Evolutionary conservation across 2,113 vertebrate species (phyloP), one percentile per base, ranked within the genome.

Genomic region (Garra rufa): DNA sequence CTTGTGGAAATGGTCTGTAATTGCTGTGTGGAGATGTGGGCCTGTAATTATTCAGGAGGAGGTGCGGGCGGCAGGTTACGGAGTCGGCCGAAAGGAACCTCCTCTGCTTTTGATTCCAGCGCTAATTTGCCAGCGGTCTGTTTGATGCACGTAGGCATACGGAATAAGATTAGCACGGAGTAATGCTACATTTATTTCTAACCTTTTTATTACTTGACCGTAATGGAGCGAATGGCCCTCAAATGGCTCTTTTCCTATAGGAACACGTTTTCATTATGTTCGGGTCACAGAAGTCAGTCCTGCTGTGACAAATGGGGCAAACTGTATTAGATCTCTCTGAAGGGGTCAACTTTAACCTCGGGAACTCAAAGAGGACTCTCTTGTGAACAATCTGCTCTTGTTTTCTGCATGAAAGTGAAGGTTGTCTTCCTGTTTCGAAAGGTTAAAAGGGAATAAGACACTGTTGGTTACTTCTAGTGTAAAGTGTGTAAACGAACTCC

Each of bases 1-100:
- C 84, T 84, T 84, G 30, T 88, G 81, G 81, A 88, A 84, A 86
- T 88, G 85, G 61, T 52, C 82, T 77, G 61, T 88, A 88, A 88
- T 86, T 86, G 82, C 81, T 81, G 80, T n/a, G 76, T 81, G 41
- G 44, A 69, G 65, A 83, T 43, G 84, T 84, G 81, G 87, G 84
- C 61, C 87, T 88, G 85, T 86, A 86, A 86, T 86, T 86, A 86
- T 76, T 59, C 65, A 28, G 77, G 81, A 84, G 78, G 52, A 86
- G 28, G 52, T 74, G 79, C 86, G 26, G 59, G 28, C 67, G 61
- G 83, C 48, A 76, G 52, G 82, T 73, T 28, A n/a, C 30, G 24
- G 21, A 55, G 75, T 74, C 50, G 26, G 48, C 19, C 10, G 75
- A 79, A 11, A 65, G 41, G 15, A 4, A 76, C 19, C 28, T 84